Evolutionary conservation across 2,797 vertebrate genomes (phyloP).

Genomic region (Erethizon dorsatum): DNA sequence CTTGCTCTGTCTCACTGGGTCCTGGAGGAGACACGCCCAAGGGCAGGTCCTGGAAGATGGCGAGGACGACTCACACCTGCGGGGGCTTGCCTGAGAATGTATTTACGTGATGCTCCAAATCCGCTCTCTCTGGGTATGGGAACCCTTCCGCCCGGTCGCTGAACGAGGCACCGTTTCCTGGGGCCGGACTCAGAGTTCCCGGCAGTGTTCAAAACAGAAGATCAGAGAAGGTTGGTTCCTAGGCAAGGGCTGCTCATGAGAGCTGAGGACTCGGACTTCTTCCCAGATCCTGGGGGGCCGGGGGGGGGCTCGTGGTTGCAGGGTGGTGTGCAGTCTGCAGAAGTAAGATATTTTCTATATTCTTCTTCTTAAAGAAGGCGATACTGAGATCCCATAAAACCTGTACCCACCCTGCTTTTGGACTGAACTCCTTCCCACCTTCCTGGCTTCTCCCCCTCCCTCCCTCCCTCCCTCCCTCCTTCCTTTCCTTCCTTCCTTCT

Average conservation of each 20-base stretch:
- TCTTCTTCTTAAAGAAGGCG: background rate
- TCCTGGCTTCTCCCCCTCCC: no score
- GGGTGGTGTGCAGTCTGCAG: background rate
- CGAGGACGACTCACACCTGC: background rate
- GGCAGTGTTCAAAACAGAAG: background rate
- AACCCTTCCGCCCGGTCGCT: background rate
- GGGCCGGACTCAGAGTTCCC: background rate
- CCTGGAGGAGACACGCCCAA: background rate
- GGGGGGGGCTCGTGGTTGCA: background rate
- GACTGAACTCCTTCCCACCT: background rate
- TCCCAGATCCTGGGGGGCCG: background rate
- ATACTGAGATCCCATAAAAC: background rate
- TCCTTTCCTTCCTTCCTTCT: background rate
- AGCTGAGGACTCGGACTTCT: background rate
- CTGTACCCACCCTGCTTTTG: background rate
- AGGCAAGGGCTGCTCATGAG: background rate
- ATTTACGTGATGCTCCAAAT: background rate
- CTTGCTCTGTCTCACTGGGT: background rate
- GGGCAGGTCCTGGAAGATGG: background rate
- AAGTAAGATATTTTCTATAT: background rate
- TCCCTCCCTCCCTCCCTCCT: background rate
- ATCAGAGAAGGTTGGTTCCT: fast-evolving
- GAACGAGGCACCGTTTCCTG: background rate
- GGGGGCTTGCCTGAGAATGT: background rate
- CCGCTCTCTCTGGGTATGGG: background rate